Evolutionary conservation across 2,888 invertebrate species (phyloP), one percentile per base, ranked within the genome.

Genomic region (Heliconius sara): DNA sequence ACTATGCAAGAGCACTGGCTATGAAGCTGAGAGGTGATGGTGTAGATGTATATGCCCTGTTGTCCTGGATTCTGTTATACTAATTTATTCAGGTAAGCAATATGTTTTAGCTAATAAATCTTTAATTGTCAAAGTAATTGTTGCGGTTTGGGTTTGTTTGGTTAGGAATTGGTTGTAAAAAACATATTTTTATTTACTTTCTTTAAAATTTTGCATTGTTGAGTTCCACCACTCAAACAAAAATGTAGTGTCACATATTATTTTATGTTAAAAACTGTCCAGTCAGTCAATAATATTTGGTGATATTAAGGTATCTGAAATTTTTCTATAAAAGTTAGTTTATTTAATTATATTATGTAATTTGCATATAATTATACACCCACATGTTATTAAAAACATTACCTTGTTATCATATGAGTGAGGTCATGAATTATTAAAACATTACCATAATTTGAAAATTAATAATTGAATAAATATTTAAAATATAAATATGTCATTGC

Each of bases 41-140:
- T 0, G 94, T 97, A 27, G 96, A 96, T 84, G 96, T 97, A 0
- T 96, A 96, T 85, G 95, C 96, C 96, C 43, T 96, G 97, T 82
- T 98, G 97, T 86, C 98, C 98, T 1, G 98, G 98, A 12, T 97
- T 97, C 93, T 97, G 97, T 71, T 97, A 97, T 85, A 98, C 98
- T 0, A 96, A 96, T 82, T 91, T 98, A 73, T 97, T 97, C 87
- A 96, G 97, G 91, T 96, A 96, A 86, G 90, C 74, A 66, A 34
- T 63, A 16, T 16, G 13, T 65, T 27, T 65, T 16, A 25, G 25
- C 5, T 65, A 12, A 65, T 65, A 65, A 65, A 3, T n/a, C n/a
- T 57, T 3, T 57, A 2, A 57, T n/a, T 57, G 57, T 57, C 0
- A n/a, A 57, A 57, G 22, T n/a, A n/a, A 22, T 10, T 22, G 10